Percentiles rank a stretch among this genome's conserved stretches.
These are phyloP conservation scores for Corapipo altera DNA, from an alignment of 2,113 vertebrate species.

Conservation along the genomic window DNA sequence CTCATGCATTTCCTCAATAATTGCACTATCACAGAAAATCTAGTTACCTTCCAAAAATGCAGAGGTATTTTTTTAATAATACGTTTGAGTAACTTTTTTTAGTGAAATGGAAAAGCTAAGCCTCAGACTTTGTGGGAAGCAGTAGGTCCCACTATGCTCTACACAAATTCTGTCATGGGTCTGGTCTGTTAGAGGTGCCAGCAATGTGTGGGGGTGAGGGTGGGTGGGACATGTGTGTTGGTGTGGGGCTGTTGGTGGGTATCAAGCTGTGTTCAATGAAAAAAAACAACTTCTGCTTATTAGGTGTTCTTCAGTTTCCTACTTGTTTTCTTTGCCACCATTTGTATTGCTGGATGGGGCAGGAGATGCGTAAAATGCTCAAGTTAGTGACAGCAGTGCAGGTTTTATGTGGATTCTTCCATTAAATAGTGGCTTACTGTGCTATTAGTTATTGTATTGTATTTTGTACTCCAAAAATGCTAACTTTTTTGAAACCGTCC, in stretches of 20 bases:
- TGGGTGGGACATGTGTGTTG: not conserved
- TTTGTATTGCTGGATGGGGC: not conserved
- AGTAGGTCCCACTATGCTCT: not conserved
- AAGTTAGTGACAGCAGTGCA: not conserved
- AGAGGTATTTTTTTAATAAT: not conserved
- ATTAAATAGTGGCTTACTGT: not conserved
- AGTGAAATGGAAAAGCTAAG: not conserved
- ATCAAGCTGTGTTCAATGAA: not conserved
- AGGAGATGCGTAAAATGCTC: not conserved
- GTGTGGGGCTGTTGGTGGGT: not conserved
- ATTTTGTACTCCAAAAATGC: not conserved
- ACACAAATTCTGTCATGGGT: not conserved
- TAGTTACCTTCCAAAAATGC: not conserved
- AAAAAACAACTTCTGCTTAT: not conserved
- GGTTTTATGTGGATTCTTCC: not conserved
- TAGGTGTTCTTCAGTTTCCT: not conserved
- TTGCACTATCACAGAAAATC: not conserved
- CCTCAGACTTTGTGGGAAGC: not conserved
- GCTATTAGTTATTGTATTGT: not conserved
- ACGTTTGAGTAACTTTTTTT: not conserved
- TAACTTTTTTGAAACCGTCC: not conserved
- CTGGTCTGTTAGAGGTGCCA: not conserved
- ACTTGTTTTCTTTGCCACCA: not conserved
- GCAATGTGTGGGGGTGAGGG: no score
- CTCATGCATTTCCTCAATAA: not conserved